Evolutionary conservation across 2,113 vertebrate species (phyloP).

Genomic region (human): DNA sequence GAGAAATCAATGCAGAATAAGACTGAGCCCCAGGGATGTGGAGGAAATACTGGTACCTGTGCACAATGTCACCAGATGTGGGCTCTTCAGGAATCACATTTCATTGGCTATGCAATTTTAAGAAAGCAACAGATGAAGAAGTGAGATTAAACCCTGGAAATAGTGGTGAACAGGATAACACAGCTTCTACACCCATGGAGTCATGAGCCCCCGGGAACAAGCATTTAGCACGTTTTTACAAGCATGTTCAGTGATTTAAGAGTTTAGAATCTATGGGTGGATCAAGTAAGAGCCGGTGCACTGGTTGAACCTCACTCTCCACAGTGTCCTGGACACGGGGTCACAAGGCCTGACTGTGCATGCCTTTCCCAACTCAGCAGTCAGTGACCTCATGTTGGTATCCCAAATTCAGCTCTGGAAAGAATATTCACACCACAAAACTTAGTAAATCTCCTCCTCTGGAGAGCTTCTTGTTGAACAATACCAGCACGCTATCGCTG

Average conservation of each 20-base stretch:
- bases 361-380: neutral
- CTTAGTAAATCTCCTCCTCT: neutral
- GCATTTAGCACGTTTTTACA: neutral
- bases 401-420: neutral
- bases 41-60: neutral
- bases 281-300: neutral
- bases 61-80: rapidly evolving
- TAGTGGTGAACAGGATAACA: neutral
- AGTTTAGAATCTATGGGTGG: neutral
- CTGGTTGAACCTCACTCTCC: neutral
- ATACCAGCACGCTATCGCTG: neutral
- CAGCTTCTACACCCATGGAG: neutral
- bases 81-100: neutral
- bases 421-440: neutral
- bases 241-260: neutral
- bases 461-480: neutral
- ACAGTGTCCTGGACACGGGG: neutral
- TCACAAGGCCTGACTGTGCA: neutral
- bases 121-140: neutral
- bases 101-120: neutral
- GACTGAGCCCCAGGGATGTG: rapidly evolving
- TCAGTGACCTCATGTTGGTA: neutral
- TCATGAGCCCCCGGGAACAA: neutral
- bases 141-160: neutral
- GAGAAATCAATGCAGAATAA: neutral